Evolutionary conservation across 2,113 vertebrate species (phyloP).

Genomic region (Macrotis lagotis): DNA sequence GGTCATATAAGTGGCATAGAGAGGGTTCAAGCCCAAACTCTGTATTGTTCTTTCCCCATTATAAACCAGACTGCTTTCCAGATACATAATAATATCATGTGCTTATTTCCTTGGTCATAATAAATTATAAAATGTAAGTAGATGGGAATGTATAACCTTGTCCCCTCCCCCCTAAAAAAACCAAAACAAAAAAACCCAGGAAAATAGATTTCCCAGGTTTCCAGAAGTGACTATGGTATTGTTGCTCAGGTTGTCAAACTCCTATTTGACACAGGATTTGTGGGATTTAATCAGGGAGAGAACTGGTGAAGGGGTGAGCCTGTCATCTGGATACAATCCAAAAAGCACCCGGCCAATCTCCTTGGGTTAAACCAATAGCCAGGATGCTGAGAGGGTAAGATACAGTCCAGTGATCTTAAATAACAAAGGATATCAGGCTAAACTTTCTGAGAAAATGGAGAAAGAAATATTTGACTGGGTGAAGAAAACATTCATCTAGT

Average conservation of each 20-base stretch:
- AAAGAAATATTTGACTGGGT: neutral
- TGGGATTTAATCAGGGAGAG: neutral
- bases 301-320: neutral
- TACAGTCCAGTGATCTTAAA: neutral
- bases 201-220: neutral
- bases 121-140: neutral
- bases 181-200: neutral
- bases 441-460: neutral
- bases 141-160: neutral
- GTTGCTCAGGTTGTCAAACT: neutral
- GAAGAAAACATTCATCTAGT: too few relatives aligned
- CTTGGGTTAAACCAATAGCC: neutral
- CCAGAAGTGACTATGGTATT: neutral
- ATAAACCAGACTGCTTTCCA: neutral
- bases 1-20: neutral
- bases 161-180: neutral
- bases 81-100: neutral
- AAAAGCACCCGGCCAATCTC: neutral
- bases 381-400: neutral
- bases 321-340: neutral
- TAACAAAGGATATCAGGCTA: neutral
- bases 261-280: neutral
- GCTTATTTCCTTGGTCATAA: neutral
- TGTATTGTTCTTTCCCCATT: neutral
- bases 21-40: neutral